phyloP scores from a whole-genome alignment of 2,113 vertebrate genomes.

The Gavialis gangeticus region DNA sequence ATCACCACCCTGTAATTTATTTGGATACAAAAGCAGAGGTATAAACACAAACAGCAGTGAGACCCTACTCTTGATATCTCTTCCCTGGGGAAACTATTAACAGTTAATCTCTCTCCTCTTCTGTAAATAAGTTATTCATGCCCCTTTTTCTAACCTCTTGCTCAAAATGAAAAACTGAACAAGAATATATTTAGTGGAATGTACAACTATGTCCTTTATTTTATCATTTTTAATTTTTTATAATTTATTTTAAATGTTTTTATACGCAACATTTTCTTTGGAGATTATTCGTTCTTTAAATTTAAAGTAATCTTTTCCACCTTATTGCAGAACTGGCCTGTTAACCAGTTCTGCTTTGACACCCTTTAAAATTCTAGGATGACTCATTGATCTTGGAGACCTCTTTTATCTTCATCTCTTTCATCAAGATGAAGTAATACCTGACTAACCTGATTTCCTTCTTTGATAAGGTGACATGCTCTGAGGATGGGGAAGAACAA shows the following conservation, averaged over 20 bases:
- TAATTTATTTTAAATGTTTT: neutral
- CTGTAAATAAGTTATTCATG: neutral
- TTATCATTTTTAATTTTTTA: neutral
- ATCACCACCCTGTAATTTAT: neutral
- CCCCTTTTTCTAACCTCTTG: neutral
- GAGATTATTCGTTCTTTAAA: neutral
- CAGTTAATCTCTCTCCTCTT: neutral
- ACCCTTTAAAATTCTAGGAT: neutral
- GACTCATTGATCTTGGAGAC: neutral
- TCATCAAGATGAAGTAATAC: neutral
- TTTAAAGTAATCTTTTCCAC: neutral
- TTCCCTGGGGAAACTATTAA: neutral
- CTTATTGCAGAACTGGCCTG: neutral
- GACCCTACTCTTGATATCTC: neutral
- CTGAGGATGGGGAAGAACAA: too few species aligned
- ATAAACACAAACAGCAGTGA: neutral
- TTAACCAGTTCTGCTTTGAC: neutral
- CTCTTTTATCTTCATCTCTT: neutral
- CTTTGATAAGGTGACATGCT: too few species aligned
- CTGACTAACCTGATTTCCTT: too few species aligned
- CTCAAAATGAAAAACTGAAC: neutral
- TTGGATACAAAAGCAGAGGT: neutral
- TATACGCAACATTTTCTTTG: neutral
- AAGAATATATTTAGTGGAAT: neutral
- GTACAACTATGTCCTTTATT: neutral